phyloP scores from a whole-genome alignment of 2,888 invertebrate species.

The Hoplodrina ambigua region DNA sequence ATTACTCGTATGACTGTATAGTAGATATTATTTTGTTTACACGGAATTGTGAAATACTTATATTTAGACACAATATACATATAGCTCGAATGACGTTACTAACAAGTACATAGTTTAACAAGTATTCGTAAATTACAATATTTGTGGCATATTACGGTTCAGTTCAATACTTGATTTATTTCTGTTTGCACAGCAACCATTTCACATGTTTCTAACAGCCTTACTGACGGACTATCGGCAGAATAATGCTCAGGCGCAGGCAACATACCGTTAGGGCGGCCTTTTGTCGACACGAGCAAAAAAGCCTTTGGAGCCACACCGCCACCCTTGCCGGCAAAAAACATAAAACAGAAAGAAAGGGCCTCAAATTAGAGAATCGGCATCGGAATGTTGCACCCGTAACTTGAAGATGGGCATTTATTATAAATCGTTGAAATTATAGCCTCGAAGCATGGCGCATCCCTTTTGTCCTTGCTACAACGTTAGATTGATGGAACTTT shows the following conservation, averaged over 20 bases:
- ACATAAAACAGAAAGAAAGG: conserved; percentile 86
- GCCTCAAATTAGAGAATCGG: conserved; percentile 86
- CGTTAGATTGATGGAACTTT: conserved; percentile 58
- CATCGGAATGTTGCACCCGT: conserved; percentile 88
- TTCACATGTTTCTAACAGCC: conserved; percentile 41
- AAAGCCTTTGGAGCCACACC: conserved; percentile 79
- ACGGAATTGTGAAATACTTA: not conserved
- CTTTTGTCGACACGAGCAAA: conserved; percentile 84
- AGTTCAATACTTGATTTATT: conserved; percentile 47
- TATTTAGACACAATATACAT: not conserved
- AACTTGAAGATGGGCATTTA: conserved; percentile 76
- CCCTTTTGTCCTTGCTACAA: conserved; percentile 65
- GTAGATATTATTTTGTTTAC: not conserved
- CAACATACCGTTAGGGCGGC: conserved; percentile 85
- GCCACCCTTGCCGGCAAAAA: conserved; percentile 84
- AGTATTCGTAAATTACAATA: conserved; percentile 24
- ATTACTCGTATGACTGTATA: not conserved
- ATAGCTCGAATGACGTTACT: conserved; percentile 3
- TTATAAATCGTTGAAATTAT: conserved; percentile 77
- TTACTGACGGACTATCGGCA: conserved; percentile 56
- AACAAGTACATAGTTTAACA: conserved; percentile 2
- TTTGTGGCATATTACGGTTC: conserved; percentile 26
- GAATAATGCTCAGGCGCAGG: conserved; percentile 69
- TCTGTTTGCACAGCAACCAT: conserved; percentile 38
- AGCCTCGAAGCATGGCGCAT: conserved; percentile 63